phyloP scores from a whole-genome alignment of 1,140 invertebrate genomes.

The Papilio xuthus region DNA sequence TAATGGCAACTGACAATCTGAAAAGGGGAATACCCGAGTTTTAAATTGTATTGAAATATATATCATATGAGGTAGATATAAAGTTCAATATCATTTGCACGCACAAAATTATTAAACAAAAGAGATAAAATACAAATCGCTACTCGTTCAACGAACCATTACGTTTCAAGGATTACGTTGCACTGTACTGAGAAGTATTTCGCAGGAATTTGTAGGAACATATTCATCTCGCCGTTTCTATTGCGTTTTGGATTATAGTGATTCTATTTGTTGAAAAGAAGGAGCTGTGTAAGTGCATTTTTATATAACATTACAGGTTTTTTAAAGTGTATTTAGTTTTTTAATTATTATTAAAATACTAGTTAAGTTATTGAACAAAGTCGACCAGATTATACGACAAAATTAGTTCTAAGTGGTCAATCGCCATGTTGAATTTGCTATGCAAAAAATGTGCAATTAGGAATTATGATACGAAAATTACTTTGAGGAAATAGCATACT shows the following conservation, averaged over 20 bases:
- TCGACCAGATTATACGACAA: background rate
- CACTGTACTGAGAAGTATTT: background rate
- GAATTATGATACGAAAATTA: too few species aligned
- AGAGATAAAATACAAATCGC: too few species aligned
- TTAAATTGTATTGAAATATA: background rate
- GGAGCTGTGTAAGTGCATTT: background rate
- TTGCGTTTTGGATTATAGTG: background rate
- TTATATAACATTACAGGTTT: background rate
- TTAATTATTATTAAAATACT: background rate
- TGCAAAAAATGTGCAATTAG: background rate
- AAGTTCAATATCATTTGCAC: slow-evolving; percentile 8
- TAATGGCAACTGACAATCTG: background rate
- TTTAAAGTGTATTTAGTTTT: background rate
- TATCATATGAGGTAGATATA: background rate
- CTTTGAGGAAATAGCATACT: too few species aligned
- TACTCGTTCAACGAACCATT: background rate
- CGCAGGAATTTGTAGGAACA: background rate
- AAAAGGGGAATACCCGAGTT: background rate
- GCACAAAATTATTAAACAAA: background rate
- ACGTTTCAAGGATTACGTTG: background rate
- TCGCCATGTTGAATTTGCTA: background rate
- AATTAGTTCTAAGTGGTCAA: background rate
- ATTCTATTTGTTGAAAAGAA: background rate
- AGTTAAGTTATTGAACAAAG: background rate
- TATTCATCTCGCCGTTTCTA: background rate